Evolutionary conservation across 2,797 vertebrate genomes (phyloP).

Genomic region (Cyclura pinguis): DNA sequence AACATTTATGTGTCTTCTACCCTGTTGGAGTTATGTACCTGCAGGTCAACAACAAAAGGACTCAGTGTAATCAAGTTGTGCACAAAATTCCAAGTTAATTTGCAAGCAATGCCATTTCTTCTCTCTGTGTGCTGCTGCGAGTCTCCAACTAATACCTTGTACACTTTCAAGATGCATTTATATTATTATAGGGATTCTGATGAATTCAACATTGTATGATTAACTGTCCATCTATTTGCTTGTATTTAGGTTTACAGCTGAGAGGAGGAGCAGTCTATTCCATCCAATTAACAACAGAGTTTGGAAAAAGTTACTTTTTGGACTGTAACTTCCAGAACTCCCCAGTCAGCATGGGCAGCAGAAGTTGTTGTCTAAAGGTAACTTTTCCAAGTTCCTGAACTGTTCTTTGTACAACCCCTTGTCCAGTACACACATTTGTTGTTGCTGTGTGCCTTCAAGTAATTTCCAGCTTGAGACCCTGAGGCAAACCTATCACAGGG

Average conservation of each 20-base stretch:
- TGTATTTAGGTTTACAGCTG: neutral
- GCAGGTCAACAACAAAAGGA: constrained; percentile 64
- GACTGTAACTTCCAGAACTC: too few species aligned
- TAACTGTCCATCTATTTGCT: neutral
- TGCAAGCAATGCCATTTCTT: constrained; percentile 10
- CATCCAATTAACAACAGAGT: neutral
- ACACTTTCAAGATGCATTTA: constrained; percentile 10
- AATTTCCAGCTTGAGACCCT: too few species aligned
- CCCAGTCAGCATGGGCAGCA: too few species aligned
- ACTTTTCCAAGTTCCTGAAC: neutral
- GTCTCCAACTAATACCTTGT: neutral
- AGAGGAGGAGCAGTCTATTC: neutral
- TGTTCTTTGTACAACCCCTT: neutral
- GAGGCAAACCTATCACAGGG: too few species aligned
- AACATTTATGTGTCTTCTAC: constrained; percentile 64
- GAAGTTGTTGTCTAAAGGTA: too few species aligned
- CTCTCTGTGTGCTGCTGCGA: neutral
- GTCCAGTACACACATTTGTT: neutral
- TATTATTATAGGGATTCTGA: neutral
- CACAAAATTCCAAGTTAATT: constrained; percentile 31
- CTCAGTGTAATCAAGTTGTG: constrained; percentile 47
- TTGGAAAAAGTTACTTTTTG: neutral
- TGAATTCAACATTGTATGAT: neutral
- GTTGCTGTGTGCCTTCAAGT: too few species aligned
- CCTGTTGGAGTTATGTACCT: constrained; percentile 65